A percentile compares a stretch with the other conserved stretches of the same genome.
These are phyloP conservation scores for Natator depressus DNA, from an alignment of 2,113 vertebrate species.

Conservation along the genomic window DNA sequence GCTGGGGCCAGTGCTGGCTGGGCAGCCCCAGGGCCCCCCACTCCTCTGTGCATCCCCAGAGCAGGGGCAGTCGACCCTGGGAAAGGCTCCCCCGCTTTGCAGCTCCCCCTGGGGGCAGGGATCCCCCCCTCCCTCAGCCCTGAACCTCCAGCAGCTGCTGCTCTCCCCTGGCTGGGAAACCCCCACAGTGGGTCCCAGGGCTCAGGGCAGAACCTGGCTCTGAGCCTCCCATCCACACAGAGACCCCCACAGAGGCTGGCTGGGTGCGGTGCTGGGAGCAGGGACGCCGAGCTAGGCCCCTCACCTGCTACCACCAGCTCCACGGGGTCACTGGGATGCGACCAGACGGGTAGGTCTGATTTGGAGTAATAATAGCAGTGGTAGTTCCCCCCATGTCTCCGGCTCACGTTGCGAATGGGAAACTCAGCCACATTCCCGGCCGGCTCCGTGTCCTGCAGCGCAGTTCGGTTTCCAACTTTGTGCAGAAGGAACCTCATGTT, in stretches of 20 bases:
- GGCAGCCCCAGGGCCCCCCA: too few species aligned
- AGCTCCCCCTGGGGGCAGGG: background rate
- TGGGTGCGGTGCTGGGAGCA: background rate
- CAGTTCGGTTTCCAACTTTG: background rate
- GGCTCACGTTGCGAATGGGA: background rate
- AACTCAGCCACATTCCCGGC: background rate
- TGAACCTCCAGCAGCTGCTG: background rate
- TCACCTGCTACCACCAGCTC: background rate
- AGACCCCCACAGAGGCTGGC: background rate
- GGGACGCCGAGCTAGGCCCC: background rate
- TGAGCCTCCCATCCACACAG: background rate
- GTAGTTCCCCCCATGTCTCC: background rate
- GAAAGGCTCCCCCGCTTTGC: background rate
- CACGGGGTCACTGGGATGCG: background rate
- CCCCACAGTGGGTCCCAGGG: too few species aligned
- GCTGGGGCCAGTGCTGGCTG: too few species aligned
- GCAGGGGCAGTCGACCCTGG: background rate
- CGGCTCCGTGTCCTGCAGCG: background rate
- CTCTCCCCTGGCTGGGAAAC: too few species aligned
- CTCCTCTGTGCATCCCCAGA: too few species aligned
- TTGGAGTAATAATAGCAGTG: conserved; percentile 31
- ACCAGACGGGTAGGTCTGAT: too few species aligned
- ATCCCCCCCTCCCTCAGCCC: too few species aligned
- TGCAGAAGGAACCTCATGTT: background rate
- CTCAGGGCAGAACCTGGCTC: background rate